phyloP scores from a whole-genome alignment of 2,888 invertebrate species.

The Campopleginae sp. region DNA sequence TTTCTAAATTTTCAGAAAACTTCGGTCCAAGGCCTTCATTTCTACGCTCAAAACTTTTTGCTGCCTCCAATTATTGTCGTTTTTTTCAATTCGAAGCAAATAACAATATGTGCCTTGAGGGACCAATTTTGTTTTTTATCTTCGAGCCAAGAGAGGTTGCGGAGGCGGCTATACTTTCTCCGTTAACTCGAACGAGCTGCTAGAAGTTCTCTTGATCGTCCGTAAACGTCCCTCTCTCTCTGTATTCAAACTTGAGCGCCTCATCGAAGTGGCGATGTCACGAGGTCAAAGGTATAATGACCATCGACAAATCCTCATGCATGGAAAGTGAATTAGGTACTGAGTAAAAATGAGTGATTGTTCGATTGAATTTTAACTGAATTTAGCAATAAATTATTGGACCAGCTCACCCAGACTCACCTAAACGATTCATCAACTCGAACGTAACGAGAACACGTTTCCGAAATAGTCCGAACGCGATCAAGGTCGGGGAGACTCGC shows the following conservation, averaged over 20 bases:
- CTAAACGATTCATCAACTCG: not conserved
- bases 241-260: not conserved
- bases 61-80: not conserved
- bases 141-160: constrained; percentile 30
- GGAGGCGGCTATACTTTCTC: constrained; percentile 53
- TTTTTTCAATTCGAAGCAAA: not conserved
- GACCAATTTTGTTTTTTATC: constrained; percentile 11
- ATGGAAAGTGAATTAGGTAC: not conserved
- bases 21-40: not conserved
- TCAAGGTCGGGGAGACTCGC: not conserved
- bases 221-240: not conserved
- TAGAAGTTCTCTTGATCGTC: constrained; percentile 26
- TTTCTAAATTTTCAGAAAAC: not conserved
- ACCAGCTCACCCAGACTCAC: too few species aligned
- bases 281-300: constrained; percentile 4
- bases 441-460: not conserved
- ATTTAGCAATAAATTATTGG: not conserved
- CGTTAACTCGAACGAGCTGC: constrained; percentile 34
- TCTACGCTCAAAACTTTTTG: not conserved
- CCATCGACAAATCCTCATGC: not conserved
- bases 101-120: not conserved
- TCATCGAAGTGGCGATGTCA: not conserved
- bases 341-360: not conserved
- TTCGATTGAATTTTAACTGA: not conserved
- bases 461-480: not conserved